Base-by-base conservation (phyloP, 2,113 vertebrate species). In the Stigmatopora nigra region DNA sequence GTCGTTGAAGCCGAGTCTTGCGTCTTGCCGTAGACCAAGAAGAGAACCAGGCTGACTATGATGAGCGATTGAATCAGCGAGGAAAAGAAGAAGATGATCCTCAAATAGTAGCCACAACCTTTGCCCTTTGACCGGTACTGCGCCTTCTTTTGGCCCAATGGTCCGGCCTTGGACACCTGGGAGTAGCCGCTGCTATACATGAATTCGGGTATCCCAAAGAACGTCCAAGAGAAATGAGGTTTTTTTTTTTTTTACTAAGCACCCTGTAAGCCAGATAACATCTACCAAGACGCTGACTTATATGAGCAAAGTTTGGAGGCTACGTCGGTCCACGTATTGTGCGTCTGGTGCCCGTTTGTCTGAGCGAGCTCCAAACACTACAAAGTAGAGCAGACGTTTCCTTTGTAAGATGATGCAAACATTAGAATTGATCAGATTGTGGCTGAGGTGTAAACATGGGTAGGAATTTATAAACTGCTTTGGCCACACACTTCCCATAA, bases 61-160 rank as follows among this genome's bases (percentile, higher is more conserved):
- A 98, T 94, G 35, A 98, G 92, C 52, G 94, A 92, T 38, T 98
- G 95, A 76, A 95, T 95, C 69, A 97, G 89, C 0, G 95, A 95
- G 8, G 89, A 90, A 72, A 95, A 97, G 41, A 98, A 92, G 87
- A 97, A 96, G 67, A 94, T 80, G n/a, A 96, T 93, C 17, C 92
- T 93, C 68, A 95, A n/a, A 19, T 95, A 97, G 90, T 92, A 91
- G 70, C 88, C 84, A 1, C 91, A 92, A 72, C 69, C 83, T 47
- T 86, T 89, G 55, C 75, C 70, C 41, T 86, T 92, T 0, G 91
- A 82, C 8, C 58, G 82, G 19, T 80, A 71, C 35, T 73, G 68
- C 77, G 67, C 80, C 69, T 64, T 84, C 68, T 85, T 89, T 13
- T 86, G 90, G 71, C 71, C 17, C 53, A 87, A 76, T 59, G 88